phyloP scores from a whole-genome alignment of 2,888 invertebrate genomes.

The Adineta ricciae region DNA sequence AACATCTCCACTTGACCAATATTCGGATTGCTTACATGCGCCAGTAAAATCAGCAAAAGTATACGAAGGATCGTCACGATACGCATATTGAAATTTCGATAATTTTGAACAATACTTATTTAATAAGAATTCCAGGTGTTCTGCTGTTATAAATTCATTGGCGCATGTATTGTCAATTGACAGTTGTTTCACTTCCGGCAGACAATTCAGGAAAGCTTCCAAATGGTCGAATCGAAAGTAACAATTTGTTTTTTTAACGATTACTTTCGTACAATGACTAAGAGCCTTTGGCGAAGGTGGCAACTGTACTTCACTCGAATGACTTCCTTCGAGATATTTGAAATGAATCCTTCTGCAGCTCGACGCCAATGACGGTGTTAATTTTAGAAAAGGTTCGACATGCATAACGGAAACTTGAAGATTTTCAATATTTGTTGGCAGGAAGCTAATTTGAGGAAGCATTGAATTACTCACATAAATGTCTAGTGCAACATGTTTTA shows the following conservation, averaged over 20 bases:
- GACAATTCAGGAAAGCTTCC: not conserved
- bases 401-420: too few species aligned
- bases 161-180: not conserved
- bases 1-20: too few species aligned
- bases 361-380: too few species aligned
- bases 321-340: not conserved
- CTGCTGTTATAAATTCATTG: not conserved
- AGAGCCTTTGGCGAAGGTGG: not conserved
- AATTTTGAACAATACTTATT: not conserved
- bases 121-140: not conserved
- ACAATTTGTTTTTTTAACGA: not conserved
- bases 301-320: not conserved
- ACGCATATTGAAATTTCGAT: not conserved
- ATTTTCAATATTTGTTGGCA: too few species aligned
- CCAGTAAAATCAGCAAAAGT: too few species aligned
- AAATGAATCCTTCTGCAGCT: not conserved
- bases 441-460: too few species aligned
- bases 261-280: not conserved
- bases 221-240: not conserved
- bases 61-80: too few species aligned
- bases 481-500: too few species aligned
- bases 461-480: too few species aligned
- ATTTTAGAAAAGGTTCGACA: too few species aligned
- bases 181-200: not conserved
- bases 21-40: too few species aligned